phyloP scores from a whole-genome alignment of 2,888 invertebrate species.

The Acrocyrtus sp. region DNA sequence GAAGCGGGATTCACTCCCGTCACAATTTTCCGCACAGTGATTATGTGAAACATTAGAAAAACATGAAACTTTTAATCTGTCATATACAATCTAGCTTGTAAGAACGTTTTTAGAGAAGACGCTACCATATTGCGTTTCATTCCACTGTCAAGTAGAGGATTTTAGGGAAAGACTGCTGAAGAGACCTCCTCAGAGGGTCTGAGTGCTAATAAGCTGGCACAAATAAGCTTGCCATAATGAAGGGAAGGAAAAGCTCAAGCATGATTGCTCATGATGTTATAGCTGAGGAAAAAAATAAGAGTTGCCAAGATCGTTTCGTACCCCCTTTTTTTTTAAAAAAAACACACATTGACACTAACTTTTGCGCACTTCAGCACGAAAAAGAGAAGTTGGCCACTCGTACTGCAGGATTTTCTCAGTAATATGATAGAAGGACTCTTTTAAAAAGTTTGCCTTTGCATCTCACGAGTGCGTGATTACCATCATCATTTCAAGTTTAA shows the following conservation, averaged over 20 bases:
- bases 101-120: no score
- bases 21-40: not conserved
- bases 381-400: no score
- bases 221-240: not conserved
- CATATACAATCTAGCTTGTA: not conserved
- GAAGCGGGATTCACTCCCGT: not conserved
- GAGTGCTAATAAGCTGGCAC: not conserved
- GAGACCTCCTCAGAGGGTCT: no score
- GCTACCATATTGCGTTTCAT: no score
- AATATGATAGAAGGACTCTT: not conserved
- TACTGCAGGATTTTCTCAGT: no score
- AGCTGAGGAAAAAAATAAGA: not conserved
- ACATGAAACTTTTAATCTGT: not conserved
- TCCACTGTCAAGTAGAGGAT: no score
- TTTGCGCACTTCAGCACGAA: no score
- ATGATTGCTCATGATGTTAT: constrained; percentile 16
- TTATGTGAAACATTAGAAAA: not conserved
- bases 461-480: not conserved
- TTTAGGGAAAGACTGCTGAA: no score
- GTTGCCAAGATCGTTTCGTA: constrained; percentile 13
- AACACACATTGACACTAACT: constrained; percentile 13
- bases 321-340: not conserved
- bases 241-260: constrained; percentile 19
- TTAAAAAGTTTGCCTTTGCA: not conserved
- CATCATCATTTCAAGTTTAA: not conserved